Base-by-base conservation (phyloP, 1,140 invertebrate species). In the Bombus consobrinus region DNA sequence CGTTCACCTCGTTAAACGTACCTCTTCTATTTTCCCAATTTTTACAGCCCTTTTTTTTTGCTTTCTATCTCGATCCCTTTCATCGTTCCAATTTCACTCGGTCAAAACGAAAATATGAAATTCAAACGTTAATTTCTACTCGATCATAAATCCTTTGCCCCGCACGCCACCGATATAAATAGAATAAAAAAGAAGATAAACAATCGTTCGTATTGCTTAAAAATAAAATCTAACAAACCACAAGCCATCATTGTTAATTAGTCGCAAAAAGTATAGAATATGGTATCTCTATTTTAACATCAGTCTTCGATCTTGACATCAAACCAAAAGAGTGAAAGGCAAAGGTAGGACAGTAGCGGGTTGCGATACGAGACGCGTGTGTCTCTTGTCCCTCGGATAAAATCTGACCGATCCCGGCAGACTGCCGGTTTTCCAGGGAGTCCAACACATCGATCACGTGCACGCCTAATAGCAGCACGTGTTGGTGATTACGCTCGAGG, bases 401-500 rank as follows among this genome's bases (percentile, higher is more conserved):
- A 90, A 90, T 90, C 87, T 86, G 79, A 78, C 69, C 79, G 76
- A 34, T 86, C 72, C 79, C 68, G 57, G 71, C 62, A 81, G 83
- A 47, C 75, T 39, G 25, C 64, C 59, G 69, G 73, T 92, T 92
- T 93, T 90, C 87, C 89, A 86, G 73, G 73, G 83, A 86, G 76
- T 74, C 81, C 89, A 72, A 91, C 90, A 88, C 91, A 93, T 93
- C 92, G 93, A 93, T 93, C 93, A 93, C 92, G 93, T 92, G 91
- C 93, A 88, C 82, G 90, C 91, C 91, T 93, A 93, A 93, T 93
- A 93, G 92, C 89, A 93, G 93, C 93, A 93, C 93, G 92, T 93
- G 93, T 93, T 91, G 90, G 92, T 93, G 93, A 93, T 93, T 93
- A 93, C 92, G 93, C 92, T 93, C 91, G 90, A 91, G 91, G 92